Percentiles rank a stretch among this genome's conserved stretches.
phyloP scores from a whole-genome alignment of 2,797 vertebrate genomes.

The Trichosurus vulpecula region DNA sequence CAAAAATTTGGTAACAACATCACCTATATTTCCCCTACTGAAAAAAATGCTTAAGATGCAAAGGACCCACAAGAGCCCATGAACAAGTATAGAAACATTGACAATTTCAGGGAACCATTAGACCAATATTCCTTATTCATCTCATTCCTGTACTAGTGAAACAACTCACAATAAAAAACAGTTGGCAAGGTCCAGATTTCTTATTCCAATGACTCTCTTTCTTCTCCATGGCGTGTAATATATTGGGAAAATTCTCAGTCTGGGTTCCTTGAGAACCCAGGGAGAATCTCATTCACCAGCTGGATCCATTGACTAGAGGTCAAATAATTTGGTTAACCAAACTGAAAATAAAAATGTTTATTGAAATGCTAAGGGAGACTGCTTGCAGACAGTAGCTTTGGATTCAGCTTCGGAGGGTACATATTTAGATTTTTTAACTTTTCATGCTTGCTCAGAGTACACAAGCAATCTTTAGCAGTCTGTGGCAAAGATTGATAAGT shows the following conservation, averaged over 20 bases:
- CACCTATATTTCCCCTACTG: not conserved
- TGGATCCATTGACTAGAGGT: not conserved
- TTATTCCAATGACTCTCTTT: not conserved
- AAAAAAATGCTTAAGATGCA: not conserved
- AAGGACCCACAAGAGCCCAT: not conserved
- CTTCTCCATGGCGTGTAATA: not conserved
- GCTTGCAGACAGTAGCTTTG: not conserved
- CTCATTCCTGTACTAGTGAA: not conserved
- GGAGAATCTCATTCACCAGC: not conserved
- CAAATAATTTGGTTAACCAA: not conserved
- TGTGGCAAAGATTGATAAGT: not conserved
- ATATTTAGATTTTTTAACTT: not conserved
- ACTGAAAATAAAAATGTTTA: not conserved
- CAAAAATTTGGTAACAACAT: not conserved
- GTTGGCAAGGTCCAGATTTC: not conserved
- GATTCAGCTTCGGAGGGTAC: not conserved
- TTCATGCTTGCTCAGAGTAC: not conserved
- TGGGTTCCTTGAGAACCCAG: not conserved
- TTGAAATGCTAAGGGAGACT: not conserved
- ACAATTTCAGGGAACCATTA: not conserved
- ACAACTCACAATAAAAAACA: not conserved
- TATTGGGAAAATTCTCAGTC: not conserved
- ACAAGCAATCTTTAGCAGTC: not conserved
- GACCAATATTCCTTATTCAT: not conserved
- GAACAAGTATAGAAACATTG: not conserved